Conservation (phyloP, 2,888 invertebrate species). For the Dryadula phaetusa region DNA sequence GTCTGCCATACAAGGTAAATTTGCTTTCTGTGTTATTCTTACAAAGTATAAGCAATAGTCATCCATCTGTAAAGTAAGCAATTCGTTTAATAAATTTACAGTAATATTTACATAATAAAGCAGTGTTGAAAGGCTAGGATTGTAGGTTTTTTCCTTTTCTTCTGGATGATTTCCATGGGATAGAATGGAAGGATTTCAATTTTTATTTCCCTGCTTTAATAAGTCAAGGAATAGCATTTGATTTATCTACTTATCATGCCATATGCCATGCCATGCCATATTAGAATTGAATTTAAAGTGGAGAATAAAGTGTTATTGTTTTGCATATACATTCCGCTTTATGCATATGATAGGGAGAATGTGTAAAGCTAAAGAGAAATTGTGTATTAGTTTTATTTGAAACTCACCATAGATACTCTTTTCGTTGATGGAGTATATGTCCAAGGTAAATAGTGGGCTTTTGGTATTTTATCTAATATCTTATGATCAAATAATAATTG, state of each 20-base stretch:
- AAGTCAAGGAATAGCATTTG: too few species aligned
- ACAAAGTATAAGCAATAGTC: conserved; percentile 86
- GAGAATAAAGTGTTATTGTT: too few species aligned
- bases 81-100: neutral
- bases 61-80: conserved; percentile 67
- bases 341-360: conserved; percentile 1
- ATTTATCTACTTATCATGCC: too few species aligned
- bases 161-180: too few species aligned
- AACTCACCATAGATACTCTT: conserved; percentile 60
- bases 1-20: conserved; percentile 81
- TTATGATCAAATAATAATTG: conserved; percentile 87
- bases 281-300: too few species aligned
- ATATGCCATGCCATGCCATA: too few species aligned
- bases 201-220: too few species aligned
- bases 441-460: conserved; percentile 88
- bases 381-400: too few species aligned
- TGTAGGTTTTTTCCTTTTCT: too few species aligned
- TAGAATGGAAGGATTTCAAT: too few species aligned
- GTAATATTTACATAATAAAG: neutral
- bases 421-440: conserved; percentile 63
- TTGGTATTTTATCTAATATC: conserved; percentile 85
- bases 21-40: conserved; percentile 85
- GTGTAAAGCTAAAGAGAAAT: conserved; percentile 39
- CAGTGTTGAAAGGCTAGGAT: too few species aligned
- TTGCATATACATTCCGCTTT: neutral